Percentiles rank a stretch among this genome's conserved stretches.
phyloP scores from a whole-genome alignment of 2,797 vertebrate species.

The Threskiornis aethiopicus region DNA sequence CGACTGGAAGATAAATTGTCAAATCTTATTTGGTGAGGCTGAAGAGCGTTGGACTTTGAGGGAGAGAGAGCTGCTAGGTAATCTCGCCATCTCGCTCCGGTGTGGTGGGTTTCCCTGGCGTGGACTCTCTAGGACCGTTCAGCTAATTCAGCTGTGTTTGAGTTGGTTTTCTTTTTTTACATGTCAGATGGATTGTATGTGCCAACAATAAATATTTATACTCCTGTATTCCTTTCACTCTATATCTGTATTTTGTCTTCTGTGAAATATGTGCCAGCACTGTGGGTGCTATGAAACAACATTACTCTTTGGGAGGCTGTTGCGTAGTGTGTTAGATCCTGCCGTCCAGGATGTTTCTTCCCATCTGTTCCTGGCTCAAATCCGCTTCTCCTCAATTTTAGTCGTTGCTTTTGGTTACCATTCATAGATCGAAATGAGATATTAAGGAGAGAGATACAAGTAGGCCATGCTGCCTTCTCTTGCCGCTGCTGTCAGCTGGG shows the following conservation, averaged over 20 bases:
- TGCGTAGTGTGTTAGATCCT: conserved; percentile 20
- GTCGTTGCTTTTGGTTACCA: not conserved
- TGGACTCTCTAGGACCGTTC: not conserved
- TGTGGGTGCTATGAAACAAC: conserved; percentile 24
- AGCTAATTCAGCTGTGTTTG: not conserved
- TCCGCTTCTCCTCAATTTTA: not conserved
- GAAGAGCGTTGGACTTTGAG: not conserved
- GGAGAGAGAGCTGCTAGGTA: not conserved
- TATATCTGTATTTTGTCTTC: conserved; percentile 38
- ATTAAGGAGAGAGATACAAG: not conserved
- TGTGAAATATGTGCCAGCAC: not conserved
- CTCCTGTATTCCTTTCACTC: not conserved
- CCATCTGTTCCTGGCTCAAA: conserved; percentile 50
- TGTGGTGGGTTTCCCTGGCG: not conserved
- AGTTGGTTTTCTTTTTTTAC: not conserved
- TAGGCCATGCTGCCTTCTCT: not conserved
- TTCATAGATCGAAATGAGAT: not conserved
- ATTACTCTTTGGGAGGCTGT: not conserved
- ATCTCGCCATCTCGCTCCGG: not conserved
- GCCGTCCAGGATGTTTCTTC: conserved; percentile 42
- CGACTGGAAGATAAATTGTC: not conserved
- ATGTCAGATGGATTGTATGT: not conserved
- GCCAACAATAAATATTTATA: conserved; percentile 52
- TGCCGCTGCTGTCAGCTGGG: not conserved
- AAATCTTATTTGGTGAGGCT: not conserved